These are phyloP conservation scores for Antheraea assamensis DNA, from an alignment of 2,888 invertebrate genomes.

Conservation along the genomic window DNA sequence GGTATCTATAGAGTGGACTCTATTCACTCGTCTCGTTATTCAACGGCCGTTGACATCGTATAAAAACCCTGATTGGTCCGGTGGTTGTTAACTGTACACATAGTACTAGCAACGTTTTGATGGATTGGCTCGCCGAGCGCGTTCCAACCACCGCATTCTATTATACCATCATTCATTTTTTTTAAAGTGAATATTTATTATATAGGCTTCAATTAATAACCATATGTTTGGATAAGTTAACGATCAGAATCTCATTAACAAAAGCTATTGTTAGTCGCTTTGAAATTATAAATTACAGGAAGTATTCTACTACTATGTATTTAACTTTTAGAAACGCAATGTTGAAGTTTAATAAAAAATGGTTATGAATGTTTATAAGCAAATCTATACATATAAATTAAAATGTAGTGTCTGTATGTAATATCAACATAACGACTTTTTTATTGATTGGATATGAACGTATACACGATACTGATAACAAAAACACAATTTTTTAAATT, in stretches of 20 bases:
- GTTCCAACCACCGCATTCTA: conserved; percentile 44
- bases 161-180: conserved; percentile 59
- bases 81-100: conserved; percentile 54
- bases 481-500: no score
- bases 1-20: conserved; percentile 47
- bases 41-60: conserved; percentile 65
- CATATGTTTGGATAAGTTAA: conserved; percentile 49
- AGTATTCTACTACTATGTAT: conserved; percentile 17
- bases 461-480: no score
- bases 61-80: conserved; percentile 61
- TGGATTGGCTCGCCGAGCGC: conserved; percentile 60
- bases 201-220: conserved; percentile 57
- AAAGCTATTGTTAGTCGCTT: conserved; percentile 37
- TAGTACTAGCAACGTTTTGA: conserved; percentile 56
- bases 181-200: conserved; percentile 61
- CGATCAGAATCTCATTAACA: conserved; percentile 47
- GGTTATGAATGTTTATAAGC: background rate
- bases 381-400: no score
- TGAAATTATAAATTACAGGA: conserved; percentile 34
- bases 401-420: no score
- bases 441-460: no score
- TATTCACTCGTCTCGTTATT: conserved; percentile 48
- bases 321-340: background rate
- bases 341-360: background rate
- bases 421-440: no score